A percentile compares a stretch with the other conserved stretches of the same genome.
Evolutionary conservation across 1,140 invertebrate species (phyloP).

Genomic region (Neuroterus valhalla): DNA sequence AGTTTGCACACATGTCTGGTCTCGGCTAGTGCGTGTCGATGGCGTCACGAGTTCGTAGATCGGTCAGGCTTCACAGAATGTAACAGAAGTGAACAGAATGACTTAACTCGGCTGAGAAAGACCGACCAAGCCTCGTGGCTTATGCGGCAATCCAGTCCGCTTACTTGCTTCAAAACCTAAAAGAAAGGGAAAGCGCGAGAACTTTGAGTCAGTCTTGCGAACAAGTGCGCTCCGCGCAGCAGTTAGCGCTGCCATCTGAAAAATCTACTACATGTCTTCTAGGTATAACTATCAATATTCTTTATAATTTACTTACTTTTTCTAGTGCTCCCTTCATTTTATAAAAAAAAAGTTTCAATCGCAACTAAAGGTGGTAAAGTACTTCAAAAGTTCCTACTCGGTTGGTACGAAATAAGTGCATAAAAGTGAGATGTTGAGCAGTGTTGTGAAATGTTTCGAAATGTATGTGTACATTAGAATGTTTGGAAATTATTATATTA

Average conservation of each 20-base stretch:
- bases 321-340: background rate
- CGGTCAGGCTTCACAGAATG: conserved; percentile 39
- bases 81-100: conserved; percentile 43
- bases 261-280: conserved; percentile 34
- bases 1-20: conserved; percentile 39
- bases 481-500: no score
- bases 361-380: no score
- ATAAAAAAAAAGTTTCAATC: no score
- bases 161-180: conserved; percentile 54
- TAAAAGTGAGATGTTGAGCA: no score
- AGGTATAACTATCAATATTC: conserved; percentile 35
- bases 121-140: conserved; percentile 43
- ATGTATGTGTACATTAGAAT: no score
- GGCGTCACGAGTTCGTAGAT: conserved; percentile 19
- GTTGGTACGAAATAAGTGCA: no score
- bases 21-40: conserved; percentile 24
- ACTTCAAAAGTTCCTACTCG: no score
- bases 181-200: conserved; percentile 70
- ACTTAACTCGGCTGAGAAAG: conserved; percentile 39
- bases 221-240: conserved; percentile 55
- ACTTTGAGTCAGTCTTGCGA: conserved; percentile 62
- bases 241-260: conserved; percentile 39
- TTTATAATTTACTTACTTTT: background rate
- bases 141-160: conserved; percentile 50
- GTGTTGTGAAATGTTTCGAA: no score